Conservation (phyloP, 1,140 invertebrate genomes). For the Microplitis mediator region DNA sequence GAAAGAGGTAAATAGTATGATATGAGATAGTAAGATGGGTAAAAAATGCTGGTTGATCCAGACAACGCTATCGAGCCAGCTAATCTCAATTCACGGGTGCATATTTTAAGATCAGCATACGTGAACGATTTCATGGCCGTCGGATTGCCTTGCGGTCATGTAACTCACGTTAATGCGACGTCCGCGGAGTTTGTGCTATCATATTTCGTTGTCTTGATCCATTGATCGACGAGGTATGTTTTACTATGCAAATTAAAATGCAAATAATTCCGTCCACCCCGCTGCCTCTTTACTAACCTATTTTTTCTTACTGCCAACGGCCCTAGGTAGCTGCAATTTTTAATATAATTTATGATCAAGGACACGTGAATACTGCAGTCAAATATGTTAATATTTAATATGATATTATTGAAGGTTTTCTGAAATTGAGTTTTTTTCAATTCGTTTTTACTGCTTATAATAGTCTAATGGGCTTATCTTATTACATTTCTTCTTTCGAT, state of each 20-base stretch:
- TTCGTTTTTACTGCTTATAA: no score
- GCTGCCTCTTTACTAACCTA: background rate
- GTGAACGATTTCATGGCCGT: constrained; percentile 59
- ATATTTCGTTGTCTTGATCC: constrained; percentile 48
- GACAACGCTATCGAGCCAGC: constrained; percentile 41
- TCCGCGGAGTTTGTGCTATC: constrained; percentile 42
- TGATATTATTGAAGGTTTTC: no score
- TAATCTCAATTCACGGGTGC: constrained; percentile 39
- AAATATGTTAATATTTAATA: background rate
- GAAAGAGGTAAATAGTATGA: background rate
- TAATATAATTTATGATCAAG: background rate
- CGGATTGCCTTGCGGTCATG: constrained; percentile 58
- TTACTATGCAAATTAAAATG: constrained; percentile 62
- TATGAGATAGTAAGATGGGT: background rate
- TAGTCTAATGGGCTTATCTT: no score
- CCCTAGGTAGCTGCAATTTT: background rate
- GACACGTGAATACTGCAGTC: background rate
- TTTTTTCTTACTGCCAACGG: background rate
- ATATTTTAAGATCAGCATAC: constrained; percentile 62
- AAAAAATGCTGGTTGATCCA: constrained; percentile 20
- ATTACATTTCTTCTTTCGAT: no score
- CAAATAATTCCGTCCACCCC: constrained; percentile 41
- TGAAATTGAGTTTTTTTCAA: no score
- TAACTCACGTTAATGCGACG: constrained; percentile 59
- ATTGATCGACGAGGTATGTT: constrained; percentile 49